Base-by-base conservation (phyloP, 2,888 invertebrate genomes). In the Nomada flava region DNA sequence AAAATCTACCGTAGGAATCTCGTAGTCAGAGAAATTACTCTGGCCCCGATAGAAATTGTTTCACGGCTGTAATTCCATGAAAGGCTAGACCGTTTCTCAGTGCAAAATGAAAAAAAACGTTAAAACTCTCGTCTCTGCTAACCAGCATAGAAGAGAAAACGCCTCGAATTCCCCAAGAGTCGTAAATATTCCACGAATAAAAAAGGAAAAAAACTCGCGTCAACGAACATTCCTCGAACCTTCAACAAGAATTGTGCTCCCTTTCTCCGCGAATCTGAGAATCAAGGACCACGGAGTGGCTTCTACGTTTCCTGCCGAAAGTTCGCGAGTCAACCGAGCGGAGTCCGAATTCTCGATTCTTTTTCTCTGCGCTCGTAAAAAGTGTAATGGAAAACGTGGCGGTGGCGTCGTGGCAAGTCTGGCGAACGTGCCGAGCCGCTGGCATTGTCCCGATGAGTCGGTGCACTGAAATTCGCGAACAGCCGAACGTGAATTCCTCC, bases 381-480 rank as follows among this genome's bases (percentile, higher is more conserved):
- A 71, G 57, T 59, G 63, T 65, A 80, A 79, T 80, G 82, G 76
- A 76, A 76, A 78, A 74, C 74, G 69, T 55, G 65, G 65, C 44
- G 36, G 36, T 15, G 47, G 47, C 47, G 47, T 47, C 67, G 69
- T 65, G 52, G 70, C 67, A 59, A 63, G 70, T 23, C 67, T 47
- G 65, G 42, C 52, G 72, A 75, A 79, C 82, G 82, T 79, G 83
- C 64, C 79, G 60, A 63, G 64, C n/a, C 26, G 20, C 47, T 47
- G 13, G 67, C 81, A 71, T 75, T 82, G 78, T 75, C 65, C 65
- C 73, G 73, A 80, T 23, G 79, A 79, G 63, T 69, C 72, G 64
- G 47, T 36, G 79, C 71, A 50, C 71, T 47, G 76, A 82, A 82
- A 82, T 82, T 82, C 76, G 80, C 67, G 79, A 71, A 73, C 67